Evolutionary conservation across 2,797 vertebrate genomes (phyloP).

Genomic region (Microctenopoma lineatum): DNA sequence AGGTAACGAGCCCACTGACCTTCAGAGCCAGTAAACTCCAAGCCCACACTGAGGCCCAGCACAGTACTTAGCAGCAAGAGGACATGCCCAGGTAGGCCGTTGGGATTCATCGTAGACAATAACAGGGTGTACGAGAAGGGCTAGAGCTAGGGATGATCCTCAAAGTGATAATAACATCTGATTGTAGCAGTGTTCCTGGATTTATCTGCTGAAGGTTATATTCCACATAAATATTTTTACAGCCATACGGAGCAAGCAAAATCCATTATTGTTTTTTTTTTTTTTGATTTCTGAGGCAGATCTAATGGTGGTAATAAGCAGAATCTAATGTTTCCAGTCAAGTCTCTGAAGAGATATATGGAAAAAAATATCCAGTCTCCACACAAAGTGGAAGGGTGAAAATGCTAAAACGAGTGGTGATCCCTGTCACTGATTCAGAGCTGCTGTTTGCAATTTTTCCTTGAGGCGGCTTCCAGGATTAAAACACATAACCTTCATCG

Average conservation of each 20-base stretch:
- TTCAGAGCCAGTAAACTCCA: slow-evolving; percentile 95
- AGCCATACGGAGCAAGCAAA: slow-evolving; percentile 48
- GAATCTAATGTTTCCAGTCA: slow-evolving; percentile 53
- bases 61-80: slow-evolving; percentile 88
- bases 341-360: slow-evolving; percentile 34
- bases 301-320: slow-evolving; percentile 53
- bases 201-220: slow-evolving; percentile 68
- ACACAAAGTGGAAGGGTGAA: slow-evolving; percentile 33
- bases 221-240: slow-evolving; percentile 65
- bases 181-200: slow-evolving; percentile 52
- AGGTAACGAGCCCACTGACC: slow-evolving; percentile 97
- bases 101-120: slow-evolving; percentile 84
- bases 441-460: slow-evolving; percentile 58
- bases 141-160: slow-evolving; percentile 63
- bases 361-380: slow-evolving; percentile 64
- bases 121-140: slow-evolving; percentile 32
- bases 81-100: slow-evolving; percentile 83
- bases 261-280: slow-evolving; percentile 43
- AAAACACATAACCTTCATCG: slow-evolving; percentile 67
- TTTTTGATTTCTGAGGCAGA: slow-evolving; percentile 33
- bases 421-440: slow-evolving; percentile 69
- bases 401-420: slow-evolving; percentile 38
- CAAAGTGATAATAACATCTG: slow-evolving; percentile 71
- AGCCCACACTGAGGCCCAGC: slow-evolving; percentile 86
- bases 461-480: slow-evolving; percentile 79